A percentile compares a stretch with the other conserved stretches of the same genome.
Evolutionary conservation across 2,797 vertebrate genomes (phyloP).

Genomic region (Melanotaenia parkinsoni): DNA sequence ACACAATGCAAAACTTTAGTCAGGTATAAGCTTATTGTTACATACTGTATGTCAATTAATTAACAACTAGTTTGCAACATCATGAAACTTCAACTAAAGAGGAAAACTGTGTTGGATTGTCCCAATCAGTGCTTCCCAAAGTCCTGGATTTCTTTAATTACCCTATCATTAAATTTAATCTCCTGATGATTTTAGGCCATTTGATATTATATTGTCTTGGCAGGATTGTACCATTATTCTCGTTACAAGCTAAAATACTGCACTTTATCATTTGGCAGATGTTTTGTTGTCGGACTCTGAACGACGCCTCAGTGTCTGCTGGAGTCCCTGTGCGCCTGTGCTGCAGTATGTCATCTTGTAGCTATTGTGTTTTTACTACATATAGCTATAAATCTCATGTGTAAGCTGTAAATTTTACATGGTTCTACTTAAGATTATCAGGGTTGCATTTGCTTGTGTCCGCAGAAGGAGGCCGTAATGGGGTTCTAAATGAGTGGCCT

Average conservation of each 20-base stretch:
- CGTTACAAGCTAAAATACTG: constrained; percentile 14
- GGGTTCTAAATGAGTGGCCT: constrained; percentile 56
- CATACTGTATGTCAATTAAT: constrained; percentile 1
- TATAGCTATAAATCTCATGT: constrained; percentile 34
- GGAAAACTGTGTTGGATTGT: neutral
- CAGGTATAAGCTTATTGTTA: too few species aligned
- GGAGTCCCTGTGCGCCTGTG: constrained; percentile 17
- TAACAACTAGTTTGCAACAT: neutral
- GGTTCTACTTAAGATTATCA: constrained; percentile 17
- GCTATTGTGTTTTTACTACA: constrained; percentile 14
- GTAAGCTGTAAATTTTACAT: constrained; percentile 27
- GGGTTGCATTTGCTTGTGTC: constrained; percentile 48
- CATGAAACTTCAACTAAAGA: neutral
- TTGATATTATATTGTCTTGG: constrained; percentile 14
- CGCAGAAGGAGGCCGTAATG: constrained; percentile 50
- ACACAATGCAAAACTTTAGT: neutral
- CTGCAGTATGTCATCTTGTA: constrained; percentile 11
- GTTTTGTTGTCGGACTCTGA: constrained; percentile 21
- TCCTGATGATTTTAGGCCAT: constrained; percentile 31
- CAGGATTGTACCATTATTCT: constrained; percentile 8
- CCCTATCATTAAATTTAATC: constrained; percentile 30
- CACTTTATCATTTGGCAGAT: constrained; percentile 36
- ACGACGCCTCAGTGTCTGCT: constrained; percentile 12
- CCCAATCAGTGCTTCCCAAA: constrained; percentile 14
- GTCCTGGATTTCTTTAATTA: constrained; percentile 34